Evolutionary conservation across 2,888 invertebrate genomes (phyloP), one percentile per base, ranked within the genome.

Genomic region (Campopleginae sp.): DNA sequence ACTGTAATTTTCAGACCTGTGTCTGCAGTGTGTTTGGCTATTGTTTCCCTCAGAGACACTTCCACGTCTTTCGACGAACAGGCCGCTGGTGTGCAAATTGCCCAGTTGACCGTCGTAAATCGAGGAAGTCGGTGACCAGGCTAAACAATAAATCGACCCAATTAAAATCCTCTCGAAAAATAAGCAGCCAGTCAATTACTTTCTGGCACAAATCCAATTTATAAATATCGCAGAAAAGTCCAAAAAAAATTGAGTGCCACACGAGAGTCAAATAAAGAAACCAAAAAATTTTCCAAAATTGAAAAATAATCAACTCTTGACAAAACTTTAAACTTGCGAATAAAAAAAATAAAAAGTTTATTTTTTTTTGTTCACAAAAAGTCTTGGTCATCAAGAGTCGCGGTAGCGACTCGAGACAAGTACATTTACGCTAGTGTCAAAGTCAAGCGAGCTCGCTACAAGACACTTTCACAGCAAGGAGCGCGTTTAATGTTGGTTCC

Each of bases 121-220:
- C 96, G 94, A 0, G 96, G 96, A 8, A 96, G 96, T 85, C 96
- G 94, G 91, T 96, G 96, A 7, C 96, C 96, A 65, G 96, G 96
- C 96, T 96, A 89, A 74, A 94, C 54, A 12, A 38, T 46, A 23
- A 42, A 77, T 65, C 4, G 46, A 44, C 46, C 54, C 51, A 14
- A 38, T 58, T 0, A 44, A 61, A 79, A 46, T 23, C n/a, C 0
- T n/a, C 4, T 23, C 6, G 23, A 51, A 51, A 51, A 51, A 23
- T 54, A 4, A 8, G 10, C 19, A 23, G 23, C 54, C n/a, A n/a
- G 23, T 54, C 23, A 38, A 38, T 10, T 38, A 38, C 8, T 38
- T 38, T 1, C 7, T 38, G 38, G 10, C 8, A 38, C 8, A 5
- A 38, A 38, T 38, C 10, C 38, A 7, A 38, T 38, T 38, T 38